Evolutionary conservation across 2,113 vertebrate genomes (phyloP).

Genomic region (Paracyprichromis sp.): DNA sequence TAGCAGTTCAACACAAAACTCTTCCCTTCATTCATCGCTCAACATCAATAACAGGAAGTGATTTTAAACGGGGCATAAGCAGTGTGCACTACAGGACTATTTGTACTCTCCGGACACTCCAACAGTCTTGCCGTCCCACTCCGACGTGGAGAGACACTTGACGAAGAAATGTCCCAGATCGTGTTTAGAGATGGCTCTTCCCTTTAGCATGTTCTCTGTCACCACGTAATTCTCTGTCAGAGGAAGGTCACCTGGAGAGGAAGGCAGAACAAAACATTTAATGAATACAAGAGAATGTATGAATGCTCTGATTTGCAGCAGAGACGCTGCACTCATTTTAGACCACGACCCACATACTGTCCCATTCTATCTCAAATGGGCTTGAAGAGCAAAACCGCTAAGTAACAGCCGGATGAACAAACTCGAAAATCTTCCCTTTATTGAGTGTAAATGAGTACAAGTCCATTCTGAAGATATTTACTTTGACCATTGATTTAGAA

Average conservation of each 20-base stretch:
- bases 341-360: background rate
- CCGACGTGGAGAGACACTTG: conserved; percentile 74
- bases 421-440: fast-evolving
- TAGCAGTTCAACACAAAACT: background rate
- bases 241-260: conserved; percentile 72
- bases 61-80: background rate
- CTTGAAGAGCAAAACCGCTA: background rate
- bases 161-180: conserved; percentile 88
- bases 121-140: conserved; percentile 76
- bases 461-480: background rate
- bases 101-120: conserved; percentile 79
- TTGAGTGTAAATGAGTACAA: background rate
- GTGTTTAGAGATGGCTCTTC: conserved; percentile 82
- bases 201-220: conserved; percentile 66
- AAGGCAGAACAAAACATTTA: background rate
- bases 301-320: background rate
- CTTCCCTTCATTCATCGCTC: background rate
- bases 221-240: conserved; percentile 75
- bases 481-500: background rate
- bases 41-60: background rate
- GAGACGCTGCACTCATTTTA: background rate
- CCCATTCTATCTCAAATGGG: background rate
- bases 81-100: background rate
- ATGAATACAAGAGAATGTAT: background rate
- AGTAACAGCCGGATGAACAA: background rate